These are phyloP conservation scores for Cosmia pyralina DNA, from an alignment of 2,888 invertebrate genomes.

Conservation along the genomic window DNA sequence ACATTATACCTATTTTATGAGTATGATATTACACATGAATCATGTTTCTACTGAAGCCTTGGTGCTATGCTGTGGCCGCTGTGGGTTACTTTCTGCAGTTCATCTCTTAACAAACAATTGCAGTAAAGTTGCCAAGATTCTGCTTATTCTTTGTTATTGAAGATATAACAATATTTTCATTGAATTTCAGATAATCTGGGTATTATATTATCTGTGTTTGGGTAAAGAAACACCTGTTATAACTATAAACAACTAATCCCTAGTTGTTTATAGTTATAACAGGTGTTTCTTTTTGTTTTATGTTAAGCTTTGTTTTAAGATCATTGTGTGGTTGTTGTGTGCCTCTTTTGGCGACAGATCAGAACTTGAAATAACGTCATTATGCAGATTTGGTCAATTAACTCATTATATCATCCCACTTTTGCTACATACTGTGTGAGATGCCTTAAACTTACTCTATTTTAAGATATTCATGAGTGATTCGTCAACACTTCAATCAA, in stretches of 20 bases:
- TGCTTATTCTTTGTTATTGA: slow-evolving; percentile 2
- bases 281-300: too few relatives aligned
- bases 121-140: not conserved
- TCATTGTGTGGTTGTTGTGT: not conserved
- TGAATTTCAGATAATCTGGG: not conserved
- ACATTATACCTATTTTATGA: not conserved
- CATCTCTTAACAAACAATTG: not conserved
- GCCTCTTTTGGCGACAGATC: not conserved
- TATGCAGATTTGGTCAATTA: slow-evolving; percentile 29
- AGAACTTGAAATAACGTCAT: not conserved
- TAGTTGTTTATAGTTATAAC: too few relatives aligned
- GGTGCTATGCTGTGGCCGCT: not conserved
- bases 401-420: not conserved
- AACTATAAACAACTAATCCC: slow-evolving; percentile 10
- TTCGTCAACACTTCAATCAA: too few relatives aligned
- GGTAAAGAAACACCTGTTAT: slow-evolving; percentile 6
- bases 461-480: not conserved
- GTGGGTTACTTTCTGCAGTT: not conserved
- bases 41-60: not conserved
- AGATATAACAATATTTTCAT: slow-evolving; percentile 4
- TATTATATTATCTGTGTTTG: too few relatives aligned
- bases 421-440: not conserved
- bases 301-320: not conserved
- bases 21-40: too few relatives aligned
- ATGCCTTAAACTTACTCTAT: too few relatives aligned